Conservation (phyloP, 2,797 vertebrate species). For the Chaunax sp. region DNA sequence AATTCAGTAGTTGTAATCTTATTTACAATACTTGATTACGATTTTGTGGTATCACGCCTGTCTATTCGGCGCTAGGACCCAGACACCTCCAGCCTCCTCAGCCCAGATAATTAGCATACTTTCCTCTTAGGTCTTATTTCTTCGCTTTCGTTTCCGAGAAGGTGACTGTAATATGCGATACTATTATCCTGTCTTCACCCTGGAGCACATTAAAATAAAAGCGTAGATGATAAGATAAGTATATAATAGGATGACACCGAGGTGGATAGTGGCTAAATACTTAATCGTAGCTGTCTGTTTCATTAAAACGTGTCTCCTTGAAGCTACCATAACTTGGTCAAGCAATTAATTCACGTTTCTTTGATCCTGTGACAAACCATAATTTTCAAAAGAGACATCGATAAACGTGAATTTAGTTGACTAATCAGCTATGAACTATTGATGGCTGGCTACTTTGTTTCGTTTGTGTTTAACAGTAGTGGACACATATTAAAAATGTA, state of each 20-base stretch:
- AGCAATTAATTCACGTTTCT: not conserved
- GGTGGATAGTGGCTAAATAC: not conserved
- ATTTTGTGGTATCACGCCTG: no score
- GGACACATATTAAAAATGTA: not conserved
- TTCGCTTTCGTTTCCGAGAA: slow-evolving; percentile 58
- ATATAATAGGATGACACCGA: not conserved
- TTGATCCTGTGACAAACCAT: no score
- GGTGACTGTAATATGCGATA: slow-evolving; percentile 21
- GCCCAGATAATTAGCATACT: slow-evolving; percentile 74
- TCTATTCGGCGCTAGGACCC: slow-evolving; percentile 74
- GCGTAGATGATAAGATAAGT: not conserved
- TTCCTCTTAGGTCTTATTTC: slow-evolving; percentile 80
- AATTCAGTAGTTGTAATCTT: no score
- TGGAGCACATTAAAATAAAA: slow-evolving; percentile 57
- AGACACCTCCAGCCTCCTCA: slow-evolving; percentile 26
- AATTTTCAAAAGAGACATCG: no score
- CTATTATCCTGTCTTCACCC: slow-evolving; percentile 53
- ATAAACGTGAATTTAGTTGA: no score
- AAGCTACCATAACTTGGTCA: not conserved
- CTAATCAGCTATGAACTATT: not conserved
- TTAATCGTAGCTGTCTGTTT: not conserved
- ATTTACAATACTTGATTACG: no score
- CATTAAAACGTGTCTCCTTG: not conserved
- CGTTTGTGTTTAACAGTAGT: not conserved
- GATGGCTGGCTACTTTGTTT: not conserved